These are phyloP conservation scores for Rhinatrema bivittatum DNA, from an alignment of 2,797 vertebrate genomes.

Conservation along the genomic window DNA sequence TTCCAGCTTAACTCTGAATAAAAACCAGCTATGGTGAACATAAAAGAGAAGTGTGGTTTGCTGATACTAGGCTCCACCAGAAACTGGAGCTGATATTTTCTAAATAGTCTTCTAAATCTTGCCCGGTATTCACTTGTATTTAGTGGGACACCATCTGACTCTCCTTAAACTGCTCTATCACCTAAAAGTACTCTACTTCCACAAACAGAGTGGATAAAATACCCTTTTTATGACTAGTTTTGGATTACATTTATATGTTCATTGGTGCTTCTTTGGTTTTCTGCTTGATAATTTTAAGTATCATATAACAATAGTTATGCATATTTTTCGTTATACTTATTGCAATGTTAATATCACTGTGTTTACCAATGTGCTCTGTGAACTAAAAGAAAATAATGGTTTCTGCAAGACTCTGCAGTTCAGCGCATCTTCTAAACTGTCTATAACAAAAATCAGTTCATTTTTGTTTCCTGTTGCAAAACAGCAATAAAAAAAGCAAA, in stretches of 20 bases:
- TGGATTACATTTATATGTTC: too few species aligned
- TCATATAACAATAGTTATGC: slow-evolving; percentile 1
- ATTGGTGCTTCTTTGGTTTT: slow-evolving; percentile 10
- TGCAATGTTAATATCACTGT: too few species aligned
- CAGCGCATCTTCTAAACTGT: too few species aligned
- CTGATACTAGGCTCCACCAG: slow-evolving; percentile 35
- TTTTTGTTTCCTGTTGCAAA: too few species aligned
- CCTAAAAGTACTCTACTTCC: neutral
- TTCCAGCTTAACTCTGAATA: slow-evolving; percentile 45
- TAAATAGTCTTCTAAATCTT: slow-evolving; percentile 34
- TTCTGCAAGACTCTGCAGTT: too few species aligned
- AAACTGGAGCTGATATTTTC: slow-evolving; percentile 33
- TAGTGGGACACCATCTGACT: slow-evolving; percentile 38
- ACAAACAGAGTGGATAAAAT: slow-evolving; percentile 12
- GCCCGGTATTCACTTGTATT: slow-evolving; percentile 25
- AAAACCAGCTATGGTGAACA: slow-evolving; percentile 43
- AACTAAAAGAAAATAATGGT: too few species aligned
- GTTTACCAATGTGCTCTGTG: too few species aligned
- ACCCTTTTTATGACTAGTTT: slow-evolving; percentile 4
- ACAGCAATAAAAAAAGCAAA: too few species aligned
- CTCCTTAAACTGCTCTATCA: slow-evolving; percentile 35
- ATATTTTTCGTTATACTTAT: too few species aligned
- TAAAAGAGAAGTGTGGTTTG: slow-evolving; percentile 35
- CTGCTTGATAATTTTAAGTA: slow-evolving; percentile 12
- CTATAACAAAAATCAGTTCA: too few species aligned